Evolutionary conservation across 92 coral and sea anemone species (phyloP), one percentile per base, ranked within the genome.

Genomic region (Ricordea florida): DNA sequence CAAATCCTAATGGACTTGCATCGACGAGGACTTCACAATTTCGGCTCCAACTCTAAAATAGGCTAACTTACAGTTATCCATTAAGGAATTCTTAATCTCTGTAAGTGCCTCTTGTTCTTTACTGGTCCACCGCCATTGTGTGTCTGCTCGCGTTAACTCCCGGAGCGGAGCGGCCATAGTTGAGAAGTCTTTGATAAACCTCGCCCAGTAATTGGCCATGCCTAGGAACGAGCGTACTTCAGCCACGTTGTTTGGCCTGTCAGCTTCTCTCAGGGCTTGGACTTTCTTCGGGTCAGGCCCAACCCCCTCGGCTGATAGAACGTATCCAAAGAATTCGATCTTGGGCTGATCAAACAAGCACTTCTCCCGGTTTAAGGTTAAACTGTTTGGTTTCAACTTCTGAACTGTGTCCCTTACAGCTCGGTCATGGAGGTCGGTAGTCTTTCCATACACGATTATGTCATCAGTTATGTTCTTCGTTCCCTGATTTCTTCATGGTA

Each of bases 151-250:
- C 9, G 81, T 81, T 1, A 87, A 67, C 18, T 57, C 53, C 1
- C 89, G 78, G 24, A 82, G 75, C 0, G 82, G 89, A 13, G 66
- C 85, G 6, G 89, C 21, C 16, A 76, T 32, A 1, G 81, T 70
- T 10, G 79, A 85, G 13, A 75, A 70, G 4, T 81, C 66, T n/a
- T 65, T 52, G 18, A 76, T 82, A 21, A 75, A 87, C 10, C 88
- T 72, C 5, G 83, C 38, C 26, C 84, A 53, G 52, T 62, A 87
- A 9, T 45, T 79, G 1, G 81, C 73, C 41, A 88, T 62, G 3
- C 93, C 89, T 1, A 88, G 82, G 33, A 88, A 78, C n/a, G 72
- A 48, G 13, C 74, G 75, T 5, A 83, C 89, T 43, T 88, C 89
- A 0, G 69, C 63, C 7, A 63, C 44, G 51, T 50, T 48, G 11